These are phyloP conservation scores for Coracias cyanogaster DNA, from an alignment of 2,797 vertebrate genomes.

Conservation along the genomic window DNA sequence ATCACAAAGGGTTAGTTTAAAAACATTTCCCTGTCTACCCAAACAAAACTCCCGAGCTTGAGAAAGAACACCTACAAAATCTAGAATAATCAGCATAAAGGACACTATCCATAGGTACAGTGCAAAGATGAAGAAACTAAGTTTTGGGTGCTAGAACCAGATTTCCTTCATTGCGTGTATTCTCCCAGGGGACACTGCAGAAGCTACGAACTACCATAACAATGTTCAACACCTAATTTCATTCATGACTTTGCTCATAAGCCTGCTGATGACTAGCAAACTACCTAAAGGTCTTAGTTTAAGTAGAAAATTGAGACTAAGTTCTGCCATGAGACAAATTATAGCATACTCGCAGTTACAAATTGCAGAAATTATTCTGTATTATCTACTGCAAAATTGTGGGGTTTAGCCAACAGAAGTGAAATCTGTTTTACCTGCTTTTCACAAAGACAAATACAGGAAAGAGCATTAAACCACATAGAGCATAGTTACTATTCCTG, in stretches of 20 bases:
- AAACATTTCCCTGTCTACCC: not conserved
- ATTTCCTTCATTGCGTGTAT: not conserved
- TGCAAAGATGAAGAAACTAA: not conserved
- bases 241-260: not conserved
- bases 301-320: not conserved
- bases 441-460: not conserved
- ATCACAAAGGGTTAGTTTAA: not conserved
- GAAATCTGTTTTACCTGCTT: not conserved
- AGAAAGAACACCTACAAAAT: not conserved
- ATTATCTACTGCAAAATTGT: not conserved
- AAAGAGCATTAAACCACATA: not conserved
- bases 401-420: not conserved
- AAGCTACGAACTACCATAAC: not conserved
- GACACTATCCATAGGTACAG: not conserved
- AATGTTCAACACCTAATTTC: not conserved
- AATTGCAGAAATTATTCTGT: not conserved
- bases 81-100: not conserved
- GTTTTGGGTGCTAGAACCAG: not conserved
- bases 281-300: not conserved
- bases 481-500: accelerated
- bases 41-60: not conserved
- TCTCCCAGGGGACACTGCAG: not conserved
- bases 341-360: not conserved
- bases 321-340: not conserved
- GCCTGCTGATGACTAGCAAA: not conserved